Evolutionary conservation across 2,888 invertebrate genomes (phyloP).

Genomic region (Agriopis marginaria): DNA sequence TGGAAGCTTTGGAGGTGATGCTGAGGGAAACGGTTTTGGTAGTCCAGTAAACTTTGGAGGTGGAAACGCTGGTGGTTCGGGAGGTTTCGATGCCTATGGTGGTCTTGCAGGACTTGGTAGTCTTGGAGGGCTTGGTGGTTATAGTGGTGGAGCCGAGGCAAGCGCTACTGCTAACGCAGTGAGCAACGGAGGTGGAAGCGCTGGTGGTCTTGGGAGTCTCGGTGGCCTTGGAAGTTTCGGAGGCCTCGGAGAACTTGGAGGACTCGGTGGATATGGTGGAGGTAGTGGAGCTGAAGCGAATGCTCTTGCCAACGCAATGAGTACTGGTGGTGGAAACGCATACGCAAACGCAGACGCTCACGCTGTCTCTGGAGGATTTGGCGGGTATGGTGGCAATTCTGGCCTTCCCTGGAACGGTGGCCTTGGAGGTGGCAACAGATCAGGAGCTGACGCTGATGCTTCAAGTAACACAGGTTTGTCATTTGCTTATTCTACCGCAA

Average conservation of each 20-base stretch:
- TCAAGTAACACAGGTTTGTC: background rate
- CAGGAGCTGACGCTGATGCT: background rate
- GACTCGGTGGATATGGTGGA: slow-evolving; percentile 20
- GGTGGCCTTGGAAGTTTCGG: slow-evolving; percentile 1
- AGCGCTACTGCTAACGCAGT: slow-evolving; percentile 24
- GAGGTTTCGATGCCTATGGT: background rate
- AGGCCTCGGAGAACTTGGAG: background rate
- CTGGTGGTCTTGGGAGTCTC: slow-evolving; percentile 8
- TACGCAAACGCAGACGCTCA: slow-evolving; percentile 12
- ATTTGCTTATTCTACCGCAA: background rate
- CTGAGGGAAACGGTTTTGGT: background rate
- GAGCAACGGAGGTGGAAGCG: slow-evolving; percentile 19
- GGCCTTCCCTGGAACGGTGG: slow-evolving; percentile 8
- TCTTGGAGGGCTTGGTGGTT: slow-evolving; percentile 13
- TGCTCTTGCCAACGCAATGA: slow-evolving; percentile 29
- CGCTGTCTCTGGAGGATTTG: slow-evolving; percentile 21
- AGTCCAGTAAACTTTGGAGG: background rate
- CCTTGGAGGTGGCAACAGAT: slow-evolving; percentile 6
- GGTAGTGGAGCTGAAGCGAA: slow-evolving; percentile 44
- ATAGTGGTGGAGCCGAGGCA: slow-evolving; percentile 20
- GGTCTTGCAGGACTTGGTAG: background rate
- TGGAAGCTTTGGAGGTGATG: too few relatives aligned
- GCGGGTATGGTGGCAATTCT: slow-evolving; percentile 17
- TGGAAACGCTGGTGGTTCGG: background rate
- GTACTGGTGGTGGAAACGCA: slow-evolving; percentile 3